Percentiles rank a stretch among this genome's conserved stretches.
Conservation (phyloP, 2,888 invertebrate species). For the Eurytoma californica region DNA sequence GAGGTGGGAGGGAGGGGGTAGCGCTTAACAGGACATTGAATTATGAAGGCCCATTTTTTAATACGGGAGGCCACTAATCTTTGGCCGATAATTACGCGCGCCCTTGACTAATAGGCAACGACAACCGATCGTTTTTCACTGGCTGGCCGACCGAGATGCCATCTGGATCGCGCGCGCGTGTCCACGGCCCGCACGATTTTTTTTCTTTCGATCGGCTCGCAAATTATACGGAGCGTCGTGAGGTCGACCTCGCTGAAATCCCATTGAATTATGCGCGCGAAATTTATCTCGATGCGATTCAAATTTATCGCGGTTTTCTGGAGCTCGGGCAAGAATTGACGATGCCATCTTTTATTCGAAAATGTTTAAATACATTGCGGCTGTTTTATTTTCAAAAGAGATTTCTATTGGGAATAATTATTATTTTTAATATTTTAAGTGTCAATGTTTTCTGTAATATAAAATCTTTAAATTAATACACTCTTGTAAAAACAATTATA, state of each 20-base stretch:
- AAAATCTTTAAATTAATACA: too few species aligned
- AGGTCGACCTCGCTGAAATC: not conserved
- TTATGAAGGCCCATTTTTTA: slow-evolving; percentile 46
- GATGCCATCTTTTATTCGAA: too few species aligned
- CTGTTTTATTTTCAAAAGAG: too few species aligned
- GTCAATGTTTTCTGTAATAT: too few species aligned
- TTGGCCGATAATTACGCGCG: slow-evolving; percentile 58
- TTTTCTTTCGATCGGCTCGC: not conserved
- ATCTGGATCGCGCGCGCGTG: not conserved
- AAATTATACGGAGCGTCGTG: not conserved
- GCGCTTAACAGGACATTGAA: slow-evolving; percentile 33
- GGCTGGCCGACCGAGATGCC: too few species aligned
- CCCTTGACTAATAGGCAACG: slow-evolving; percentile 61
- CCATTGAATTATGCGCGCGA: not conserved
- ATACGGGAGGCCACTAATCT: slow-evolving; percentile 56
- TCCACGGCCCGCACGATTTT: not conserved
- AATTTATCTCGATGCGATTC: too few species aligned
- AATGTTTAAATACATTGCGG: too few species aligned
- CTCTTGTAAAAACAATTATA: too few species aligned
- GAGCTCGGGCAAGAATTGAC: too few species aligned
- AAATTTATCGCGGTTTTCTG: too few species aligned
- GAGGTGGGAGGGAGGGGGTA: not conserved
- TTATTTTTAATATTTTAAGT: too few species aligned
- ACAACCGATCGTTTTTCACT: slow-evolving; percentile 59
- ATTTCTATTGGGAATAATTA: too few species aligned